Base-by-base conservation (phyloP, 2,888 invertebrate species). In the Hyalella azteca region DNA sequence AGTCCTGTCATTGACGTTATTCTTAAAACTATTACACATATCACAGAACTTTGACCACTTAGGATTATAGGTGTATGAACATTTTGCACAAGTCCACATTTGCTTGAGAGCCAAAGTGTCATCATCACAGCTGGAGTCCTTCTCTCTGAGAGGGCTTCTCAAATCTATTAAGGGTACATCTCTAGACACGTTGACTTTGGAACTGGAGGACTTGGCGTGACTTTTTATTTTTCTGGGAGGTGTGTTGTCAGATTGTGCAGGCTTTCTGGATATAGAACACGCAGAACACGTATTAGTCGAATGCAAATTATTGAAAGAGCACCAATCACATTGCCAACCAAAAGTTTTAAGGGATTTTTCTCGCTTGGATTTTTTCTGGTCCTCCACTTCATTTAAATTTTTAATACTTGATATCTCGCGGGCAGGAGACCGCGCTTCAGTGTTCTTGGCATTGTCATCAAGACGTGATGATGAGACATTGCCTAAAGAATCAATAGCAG, bases 51-150 rank as follows among this genome's bases (percentile, higher is more conserved):
- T 79, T 48, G 81, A 82, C 84, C 84, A 84, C 22, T 81, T 80
- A 39, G 84, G 84, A 77, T 84, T 84, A 48, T 84, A 84, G 19
- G 82, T 82, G 78, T 80, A 84, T 15, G 84, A 84, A 54, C 84
- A 84, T 32, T 79, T 77, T 15, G 59, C 54, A 78, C 84, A 84
- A 26, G 81, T 76, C 84, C 84, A 84, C 84, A 84, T 84, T 45
- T 84, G 81, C 29, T 77, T 78, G 39, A 81, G 77, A 22, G 77
- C 77, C 26, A 82, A 77, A 40, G 84, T 78, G n/a, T 81, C 80
- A 40, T 81, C 81, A 66, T 79, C 80, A 50, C 80, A 59, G 29
- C 26, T 41, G 49, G 41, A 48, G 75, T 49, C 40, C 73, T 19
- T 26, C 80, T 73, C 41, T 39, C 41, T 60, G 26, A 78, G 39